A percentile compares a stretch with the other conserved stretches of the same genome.
Conservation (phyloP, 2,797 vertebrate species). For the Bradypodion pumilum region DNA sequence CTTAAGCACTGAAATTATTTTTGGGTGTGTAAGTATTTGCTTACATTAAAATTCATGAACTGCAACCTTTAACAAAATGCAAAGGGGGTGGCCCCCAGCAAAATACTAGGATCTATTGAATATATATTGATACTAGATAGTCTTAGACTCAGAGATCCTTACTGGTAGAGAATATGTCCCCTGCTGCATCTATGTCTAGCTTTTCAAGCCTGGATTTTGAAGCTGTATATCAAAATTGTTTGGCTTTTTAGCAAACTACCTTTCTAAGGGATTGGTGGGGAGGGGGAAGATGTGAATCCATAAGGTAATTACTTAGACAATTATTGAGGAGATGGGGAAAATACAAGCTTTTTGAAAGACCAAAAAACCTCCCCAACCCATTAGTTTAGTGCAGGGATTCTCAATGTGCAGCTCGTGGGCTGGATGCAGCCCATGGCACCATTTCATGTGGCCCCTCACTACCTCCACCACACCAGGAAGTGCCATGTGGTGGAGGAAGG, state of each 20-base stretch:
- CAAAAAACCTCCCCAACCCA: slow-evolving; percentile 78
- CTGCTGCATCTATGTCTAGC: slow-evolving; percentile 72
- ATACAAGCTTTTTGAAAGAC: slow-evolving; percentile 80
- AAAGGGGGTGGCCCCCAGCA: slow-evolving; percentile 62
- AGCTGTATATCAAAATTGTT: slow-evolving; percentile 78
- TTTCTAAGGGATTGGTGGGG: slow-evolving; percentile 42
- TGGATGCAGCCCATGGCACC: no score
- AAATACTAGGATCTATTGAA: slow-evolving; percentile 72
- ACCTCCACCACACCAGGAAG: no score
- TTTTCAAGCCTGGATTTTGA: slow-evolving; percentile 76
- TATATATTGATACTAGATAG: slow-evolving; percentile 55
- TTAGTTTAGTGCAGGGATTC: no score
- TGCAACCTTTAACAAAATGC: slow-evolving; percentile 72
- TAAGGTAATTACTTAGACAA: slow-evolving; percentile 85
- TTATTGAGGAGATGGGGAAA: slow-evolving; percentile 84
- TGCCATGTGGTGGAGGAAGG: no score
- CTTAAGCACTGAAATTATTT: slow-evolving; percentile 83
- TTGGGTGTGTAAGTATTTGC: no score
- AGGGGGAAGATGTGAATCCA: slow-evolving; percentile 74
- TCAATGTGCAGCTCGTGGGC: no score
- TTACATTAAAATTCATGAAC: slow-evolving; percentile 73
- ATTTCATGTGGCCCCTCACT: no score
- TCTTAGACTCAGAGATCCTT: slow-evolving; percentile 63
- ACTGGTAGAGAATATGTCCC: slow-evolving; percentile 74
- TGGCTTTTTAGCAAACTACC: slow-evolving; percentile 78